Percentiles rank a stretch among this genome's conserved stretches.
Evolutionary conservation across 2,113 vertebrate species (phyloP).

Genomic region (Triplophysa rosa): DNA sequence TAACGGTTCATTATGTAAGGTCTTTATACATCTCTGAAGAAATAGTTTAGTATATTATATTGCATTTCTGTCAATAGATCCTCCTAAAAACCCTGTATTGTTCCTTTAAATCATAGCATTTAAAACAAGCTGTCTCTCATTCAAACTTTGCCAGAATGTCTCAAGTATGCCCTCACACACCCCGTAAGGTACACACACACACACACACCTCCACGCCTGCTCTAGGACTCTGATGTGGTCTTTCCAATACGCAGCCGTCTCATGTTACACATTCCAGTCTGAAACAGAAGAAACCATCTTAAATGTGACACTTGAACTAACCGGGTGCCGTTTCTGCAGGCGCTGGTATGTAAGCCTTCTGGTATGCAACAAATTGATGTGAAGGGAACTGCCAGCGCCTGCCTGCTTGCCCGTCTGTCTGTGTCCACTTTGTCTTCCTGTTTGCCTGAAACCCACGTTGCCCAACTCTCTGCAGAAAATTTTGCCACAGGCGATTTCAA

Average conservation of each 20-base stretch:
- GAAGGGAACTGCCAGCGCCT: constrained; percentile 51
- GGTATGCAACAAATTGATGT: constrained; percentile 64
- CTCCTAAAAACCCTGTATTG: too few species aligned
- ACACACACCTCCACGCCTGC: constrained; percentile 23
- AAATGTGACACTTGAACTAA: constrained; percentile 74
- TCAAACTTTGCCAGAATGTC: constrained; percentile 26
- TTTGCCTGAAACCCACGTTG: constrained; percentile 21
- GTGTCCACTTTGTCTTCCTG: not conserved
- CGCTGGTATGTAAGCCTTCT: constrained; percentile 63
- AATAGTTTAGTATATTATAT: too few species aligned
- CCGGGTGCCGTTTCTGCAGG: constrained; percentile 61
- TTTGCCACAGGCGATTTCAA: constrained; percentile 26
- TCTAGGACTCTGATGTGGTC: constrained; percentile 47
- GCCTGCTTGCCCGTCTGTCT: constrained; percentile 16
- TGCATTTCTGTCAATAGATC: too few species aligned
- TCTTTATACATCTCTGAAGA: too few species aligned
- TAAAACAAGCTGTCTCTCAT: constrained; percentile 30
- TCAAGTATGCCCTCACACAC: not conserved
- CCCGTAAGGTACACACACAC: not conserved
- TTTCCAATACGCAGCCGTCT: constrained; percentile 55
- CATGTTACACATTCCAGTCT: constrained; percentile 50
- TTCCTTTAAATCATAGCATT: constrained; percentile 20
- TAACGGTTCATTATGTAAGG: too few species aligned
- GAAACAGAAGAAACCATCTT: constrained; percentile 66
- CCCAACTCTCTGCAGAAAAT: constrained; percentile 2